These are phyloP conservation scores for Bubo scandiacus DNA, from an alignment of 2,113 vertebrate species.

Conservation along the genomic window DNA sequence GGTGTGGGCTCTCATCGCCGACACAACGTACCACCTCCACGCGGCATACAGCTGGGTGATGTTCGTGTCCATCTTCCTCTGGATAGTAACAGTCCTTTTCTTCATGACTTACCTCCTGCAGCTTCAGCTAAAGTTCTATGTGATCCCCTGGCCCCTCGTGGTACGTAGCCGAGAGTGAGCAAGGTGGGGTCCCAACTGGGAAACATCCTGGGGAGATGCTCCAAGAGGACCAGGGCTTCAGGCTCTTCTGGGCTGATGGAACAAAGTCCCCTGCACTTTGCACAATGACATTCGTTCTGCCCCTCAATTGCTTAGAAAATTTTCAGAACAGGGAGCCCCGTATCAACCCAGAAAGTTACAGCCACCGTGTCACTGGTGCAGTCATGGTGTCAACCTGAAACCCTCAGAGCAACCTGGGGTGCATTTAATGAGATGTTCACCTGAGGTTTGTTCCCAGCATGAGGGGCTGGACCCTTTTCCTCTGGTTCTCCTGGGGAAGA, in stretches of 20 bases:
- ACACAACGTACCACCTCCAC: background rate
- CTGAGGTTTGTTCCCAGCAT: background rate
- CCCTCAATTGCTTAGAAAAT: background rate
- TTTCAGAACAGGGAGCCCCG: background rate
- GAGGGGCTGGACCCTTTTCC: background rate
- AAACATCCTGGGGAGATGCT: background rate
- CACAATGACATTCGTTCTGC: background rate
- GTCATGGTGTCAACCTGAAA: background rate
- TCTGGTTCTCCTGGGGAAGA: background rate
- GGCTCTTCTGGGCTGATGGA: background rate
- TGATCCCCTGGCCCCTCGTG: slow-evolving; percentile 84
- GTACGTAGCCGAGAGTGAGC: slow-evolving; percentile 64
- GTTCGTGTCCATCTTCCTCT: slow-evolving; percentile 89
- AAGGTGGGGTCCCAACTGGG: background rate
- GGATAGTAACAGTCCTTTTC: slow-evolving; percentile 85
- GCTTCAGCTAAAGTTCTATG: slow-evolving; percentile 62
- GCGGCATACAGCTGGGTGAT: slow-evolving; percentile 87
- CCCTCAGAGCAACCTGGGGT: background rate
- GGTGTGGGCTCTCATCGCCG: slow-evolving; percentile 87
- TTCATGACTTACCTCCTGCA: slow-evolving; percentile 80
- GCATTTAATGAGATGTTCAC: background rate
- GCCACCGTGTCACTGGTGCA: background rate
- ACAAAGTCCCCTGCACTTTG: background rate
- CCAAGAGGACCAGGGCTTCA: background rate
- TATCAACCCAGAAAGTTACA: background rate